Evolutionary conservation across 1,140 invertebrate genomes (phyloP), one percentile per base, ranked within the genome.

Genomic region (Tribolium castaneum): DNA sequence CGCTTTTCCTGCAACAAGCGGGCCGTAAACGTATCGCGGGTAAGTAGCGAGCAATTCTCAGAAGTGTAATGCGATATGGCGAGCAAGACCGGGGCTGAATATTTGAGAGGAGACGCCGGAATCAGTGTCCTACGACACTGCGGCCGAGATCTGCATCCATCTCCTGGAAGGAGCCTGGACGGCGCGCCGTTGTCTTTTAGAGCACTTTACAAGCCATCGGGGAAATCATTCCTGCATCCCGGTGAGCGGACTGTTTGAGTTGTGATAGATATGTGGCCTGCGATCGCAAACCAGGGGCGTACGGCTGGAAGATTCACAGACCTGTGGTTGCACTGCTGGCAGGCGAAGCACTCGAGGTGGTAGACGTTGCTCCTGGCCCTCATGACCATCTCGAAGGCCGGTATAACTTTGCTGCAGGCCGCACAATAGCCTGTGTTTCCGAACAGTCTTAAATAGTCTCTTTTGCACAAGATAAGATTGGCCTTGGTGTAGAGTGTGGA

Each of bases 311-410:
- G 3, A 30, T 30, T 6, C 25, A 30, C 25, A n/a, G n/a, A 99
- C 98, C 97, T 96, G 88, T 99, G 97, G 89, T 97, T 98, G 87
- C 98, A 99, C 87, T 98, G 96, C 87, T 99, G 97, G 87, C 98
- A 99, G 51, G 97, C 97, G 87, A 99, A 99, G 88, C 98, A 99
- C 87, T 99, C 97, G 79, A 99, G 90, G 87, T 99, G 98, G 87
- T 99, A 99, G 49, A 99, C 97, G 86, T 99, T 98, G 85, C 92
- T 95, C 86, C 96, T 94, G 10, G 97, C 97, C 82, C 97, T 90
- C 98, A 99, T 99, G 75, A 99, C 98, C 97, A 99, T 98, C 88
- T 99, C 98, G 87, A 98, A 99, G 51, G 97, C 97, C 3, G 98
- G 98, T 87, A 99, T 99, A 83, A 96, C 95, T 90, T 99, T 98